Percentiles rank a stretch among this genome's conserved stretches.
Evolutionary conservation across 2,888 invertebrate genomes (phyloP).

Genomic region (Ormyrus thymus): DNA sequence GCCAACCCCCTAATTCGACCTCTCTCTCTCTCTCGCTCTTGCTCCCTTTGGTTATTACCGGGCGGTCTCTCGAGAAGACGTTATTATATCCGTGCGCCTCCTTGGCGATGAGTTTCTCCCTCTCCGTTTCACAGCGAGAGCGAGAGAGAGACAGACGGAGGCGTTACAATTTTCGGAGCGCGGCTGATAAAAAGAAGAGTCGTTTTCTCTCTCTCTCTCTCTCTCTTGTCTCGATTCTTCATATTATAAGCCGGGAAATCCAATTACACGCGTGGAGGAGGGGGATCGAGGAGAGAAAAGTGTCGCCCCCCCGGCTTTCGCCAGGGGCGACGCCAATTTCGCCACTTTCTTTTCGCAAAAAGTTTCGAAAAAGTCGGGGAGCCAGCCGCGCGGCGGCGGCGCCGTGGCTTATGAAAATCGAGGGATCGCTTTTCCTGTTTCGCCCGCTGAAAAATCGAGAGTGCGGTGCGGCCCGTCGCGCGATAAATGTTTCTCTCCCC

Average conservation of each 20-base stretch:
- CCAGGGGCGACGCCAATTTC: not conserved
- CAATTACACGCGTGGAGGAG: slow-evolving; percentile 17
- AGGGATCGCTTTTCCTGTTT: slow-evolving; percentile 41
- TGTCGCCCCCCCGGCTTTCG: not conserved
- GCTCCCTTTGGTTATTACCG: slow-evolving; percentile 67
- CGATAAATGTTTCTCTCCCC: slow-evolving; percentile 40
- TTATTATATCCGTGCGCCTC: slow-evolving; percentile 68
- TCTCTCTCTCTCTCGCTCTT: slow-evolving; percentile 57
- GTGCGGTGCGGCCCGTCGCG: not conserved
- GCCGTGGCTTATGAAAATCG: slow-evolving; percentile 38
- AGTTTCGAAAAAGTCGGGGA: slow-evolving; percentile 10
- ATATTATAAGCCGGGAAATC: slow-evolving; percentile 34
- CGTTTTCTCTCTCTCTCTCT: not conserved
- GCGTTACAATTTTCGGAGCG: slow-evolving; percentile 13
- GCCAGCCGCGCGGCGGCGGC: not conserved
- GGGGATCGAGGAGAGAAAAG: not conserved
- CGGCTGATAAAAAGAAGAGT: not conserved
- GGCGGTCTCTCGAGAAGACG: slow-evolving; percentile 66
- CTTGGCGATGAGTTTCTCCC: slow-evolving; percentile 54
- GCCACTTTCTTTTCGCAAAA: slow-evolving; percentile 6
- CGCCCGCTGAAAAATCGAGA: slow-evolving; percentile 15
- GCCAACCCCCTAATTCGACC: slow-evolving; percentile 57
- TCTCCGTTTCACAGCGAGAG: not conserved
- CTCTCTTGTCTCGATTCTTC: slow-evolving; percentile 9
- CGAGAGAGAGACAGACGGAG: not conserved